Conservation (phyloP, 2,113 vertebrate species). For the Passer domesticus region DNA sequence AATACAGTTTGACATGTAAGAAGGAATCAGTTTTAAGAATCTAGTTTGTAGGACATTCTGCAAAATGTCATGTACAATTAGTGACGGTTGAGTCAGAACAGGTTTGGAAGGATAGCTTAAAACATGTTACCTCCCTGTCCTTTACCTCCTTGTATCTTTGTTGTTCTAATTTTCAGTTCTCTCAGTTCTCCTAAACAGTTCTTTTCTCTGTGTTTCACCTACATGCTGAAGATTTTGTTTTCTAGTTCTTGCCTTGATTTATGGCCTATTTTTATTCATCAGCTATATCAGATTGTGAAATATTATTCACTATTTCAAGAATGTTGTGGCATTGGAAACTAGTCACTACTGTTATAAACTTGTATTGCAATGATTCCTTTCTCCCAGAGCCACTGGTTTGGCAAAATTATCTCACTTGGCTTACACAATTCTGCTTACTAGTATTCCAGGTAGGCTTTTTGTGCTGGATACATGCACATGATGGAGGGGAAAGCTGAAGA, state of each 20-base stretch:
- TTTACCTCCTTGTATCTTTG: background rate
- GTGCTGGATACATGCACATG: background rate
- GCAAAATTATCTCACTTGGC: background rate
- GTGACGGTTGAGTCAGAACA: background rate
- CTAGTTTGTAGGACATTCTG: background rate
- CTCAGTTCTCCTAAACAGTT: background rate
- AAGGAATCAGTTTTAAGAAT: background rate
- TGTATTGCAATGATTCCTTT: background rate
- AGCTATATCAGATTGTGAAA: background rate
- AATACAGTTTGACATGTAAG: background rate
- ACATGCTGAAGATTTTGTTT: background rate
- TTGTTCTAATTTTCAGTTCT: background rate
- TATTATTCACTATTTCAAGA: background rate
- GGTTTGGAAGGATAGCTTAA: background rate
- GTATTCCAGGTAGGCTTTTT: background rate
- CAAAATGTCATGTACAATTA: background rate
- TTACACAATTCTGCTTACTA: background rate
- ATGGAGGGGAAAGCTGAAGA: background rate
- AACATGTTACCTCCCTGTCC: background rate
- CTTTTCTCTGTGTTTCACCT: background rate
- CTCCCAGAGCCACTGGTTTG: background rate
- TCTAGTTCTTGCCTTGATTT: background rate
- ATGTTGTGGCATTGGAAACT: background rate
- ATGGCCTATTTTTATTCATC: background rate
- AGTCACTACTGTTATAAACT: background rate